These are phyloP conservation scores for Colinus virginianus DNA, from an alignment of 2,113 vertebrate species.

Conservation along the genomic window DNA sequence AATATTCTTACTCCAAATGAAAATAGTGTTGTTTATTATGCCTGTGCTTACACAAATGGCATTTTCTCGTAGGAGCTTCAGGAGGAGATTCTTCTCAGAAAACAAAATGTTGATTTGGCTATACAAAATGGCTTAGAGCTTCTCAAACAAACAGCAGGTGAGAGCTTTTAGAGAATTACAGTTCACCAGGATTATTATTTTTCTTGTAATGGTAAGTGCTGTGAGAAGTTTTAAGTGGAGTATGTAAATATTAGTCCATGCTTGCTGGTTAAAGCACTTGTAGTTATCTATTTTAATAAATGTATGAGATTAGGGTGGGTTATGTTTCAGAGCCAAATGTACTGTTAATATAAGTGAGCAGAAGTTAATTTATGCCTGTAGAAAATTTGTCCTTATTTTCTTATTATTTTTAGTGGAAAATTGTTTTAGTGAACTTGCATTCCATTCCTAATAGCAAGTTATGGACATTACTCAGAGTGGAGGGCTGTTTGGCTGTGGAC, in stretches of 20 bases:
- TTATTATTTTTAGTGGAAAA: slow-evolving; percentile 63
- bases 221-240: neutral
- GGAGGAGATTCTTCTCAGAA: slow-evolving; percentile 90
- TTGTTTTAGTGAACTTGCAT: slow-evolving; percentile 58
- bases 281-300: slow-evolving; percentile 37
- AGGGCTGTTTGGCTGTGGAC: slow-evolving; percentile 16
- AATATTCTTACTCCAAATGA: neutral
- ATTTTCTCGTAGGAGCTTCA: slow-evolving; percentile 85
- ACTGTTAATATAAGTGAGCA: neutral
- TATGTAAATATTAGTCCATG: neutral
- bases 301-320: neutral
- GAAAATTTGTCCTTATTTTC: slow-evolving; percentile 26
- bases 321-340: neutral
- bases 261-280: neutral
- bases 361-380: neutral
- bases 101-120: slow-evolving; percentile 92
- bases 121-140: slow-evolving; percentile 93
- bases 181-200: neutral
- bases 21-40: neutral
- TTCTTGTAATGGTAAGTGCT: neutral
- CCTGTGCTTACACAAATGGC: neutral
- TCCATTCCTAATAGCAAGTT: slow-evolving; percentile 53
- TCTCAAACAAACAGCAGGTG: slow-evolving; percentile 97
- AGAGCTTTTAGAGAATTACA: slow-evolving; percentile 24
- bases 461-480: slow-evolving; percentile 58